Base-by-base conservation (phyloP, 1,140 invertebrate species). In the Piezodorus guildinii region DNA sequence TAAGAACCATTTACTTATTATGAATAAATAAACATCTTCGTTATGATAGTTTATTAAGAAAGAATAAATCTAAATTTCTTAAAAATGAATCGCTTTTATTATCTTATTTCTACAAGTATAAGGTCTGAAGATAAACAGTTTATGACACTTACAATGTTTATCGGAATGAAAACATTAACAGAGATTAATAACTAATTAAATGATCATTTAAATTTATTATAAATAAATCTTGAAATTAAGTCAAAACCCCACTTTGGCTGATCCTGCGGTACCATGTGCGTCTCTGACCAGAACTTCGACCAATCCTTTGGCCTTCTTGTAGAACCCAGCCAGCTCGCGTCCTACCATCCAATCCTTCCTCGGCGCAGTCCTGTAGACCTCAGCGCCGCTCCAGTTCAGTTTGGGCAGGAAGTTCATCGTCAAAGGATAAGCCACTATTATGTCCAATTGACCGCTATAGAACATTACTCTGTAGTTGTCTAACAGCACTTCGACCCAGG, bases 181-280 rank as follows among this genome's bases (percentile, higher is more conserved):
- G 9, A 30, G 30, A 30, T 3, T 30, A 9, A 30, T 9, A 30
- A 30, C 30, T 9, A 30, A 30, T 30, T 10, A 39, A 39, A 39
- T 8, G 12, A 39, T 39, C 12, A 39, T 39, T 39, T 12, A 39
- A 39, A 39, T 74, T 86, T 85, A 60, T 82, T 80, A 17, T 75
- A 71, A 30, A 88, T 87, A 64, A 94, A 87, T 70, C 84, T 78
- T 25, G 82, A 81, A 61, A 94, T 88, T 69, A 94, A 76, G 73
- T 90, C 85, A 21, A 84, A 78, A 1, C 84, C 82, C 81, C 85
- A 86, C 63, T 81, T 81, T 0, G 90, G 90, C 71, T 92, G 88
- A 76, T 93, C 88, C 23, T 77, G 75, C 0, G 90, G 88, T 17
- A 90, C 83, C 81, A 91, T 89, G 67, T 94, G 90, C 88, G 76